Evolutionary conservation across 1,140 invertebrate genomes (phyloP), one percentile per base, ranked within the genome.

Genomic region (Zaprionus nigranus): DNA sequence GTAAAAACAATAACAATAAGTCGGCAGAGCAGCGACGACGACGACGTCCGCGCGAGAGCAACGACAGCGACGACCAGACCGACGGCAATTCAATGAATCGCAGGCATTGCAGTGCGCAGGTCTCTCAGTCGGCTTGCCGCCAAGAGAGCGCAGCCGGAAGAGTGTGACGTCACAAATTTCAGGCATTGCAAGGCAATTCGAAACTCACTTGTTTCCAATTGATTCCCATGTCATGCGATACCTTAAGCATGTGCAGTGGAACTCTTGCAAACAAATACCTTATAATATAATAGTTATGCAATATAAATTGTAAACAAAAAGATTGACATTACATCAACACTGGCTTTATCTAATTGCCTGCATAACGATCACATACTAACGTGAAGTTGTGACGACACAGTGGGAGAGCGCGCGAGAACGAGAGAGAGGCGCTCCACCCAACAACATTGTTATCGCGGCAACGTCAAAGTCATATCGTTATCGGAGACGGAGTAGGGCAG

Each of bases 1-100:
- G 53, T 63, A 75, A 75, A 75, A 75, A 75, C 72, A 75, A 75
- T 75, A 75, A 75, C 72, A 75, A 75, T 70, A 75, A 75, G 59
- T 75, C 72, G 72, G 66, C 66, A 75, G 59, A 70, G 66, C 72
- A 70, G 49, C 71, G 64, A 68, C 72, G 67, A 75, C 66, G 66
- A 70, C 72, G 59, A 75, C 72, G 59, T 70, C 72, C 72, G 66
- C 72, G 53, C 72, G 72, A 75, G 56, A 76, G 74, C 74, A 72
- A 76, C 68, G 61, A 76, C 74, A 65, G 46, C 74, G 57, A 76
- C 68, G 74, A 72, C 73, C 60, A 71, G 54, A 75, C 54, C 49
- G 66, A 75, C 66, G 24, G 67, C 66, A 40, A 49, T 70, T 75
- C 57, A 69, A 75, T 75, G 66, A 62, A 58, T 49, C 28, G 30